Evolutionary conservation across 2,888 invertebrate species (phyloP), one percentile per base, ranked within the genome.

Genomic region (Nemapogon koenigi): DNA sequence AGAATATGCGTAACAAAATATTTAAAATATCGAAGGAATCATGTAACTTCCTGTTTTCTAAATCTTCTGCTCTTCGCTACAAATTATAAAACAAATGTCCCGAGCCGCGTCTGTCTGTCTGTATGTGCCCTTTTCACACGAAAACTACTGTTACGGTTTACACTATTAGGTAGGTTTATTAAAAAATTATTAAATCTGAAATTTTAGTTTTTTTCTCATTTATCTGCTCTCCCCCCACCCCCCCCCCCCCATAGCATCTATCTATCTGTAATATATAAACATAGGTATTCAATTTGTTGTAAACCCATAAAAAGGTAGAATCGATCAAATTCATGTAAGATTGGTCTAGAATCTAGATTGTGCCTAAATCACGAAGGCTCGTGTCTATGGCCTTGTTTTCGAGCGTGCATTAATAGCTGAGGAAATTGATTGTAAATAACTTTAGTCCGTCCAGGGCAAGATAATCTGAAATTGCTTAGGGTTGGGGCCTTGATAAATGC

Each of bases 361-460:
- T 26, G 16, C 15, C 26, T 16, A 15, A 26, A 15, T 26, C 16
- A 26, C 3, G 33, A 16, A 4, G 2, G 33, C 33, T 33, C 33
- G 33, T 33, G 33, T 33, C 28, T 3, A 16, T 14, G 22, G n/a
- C 36, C 33, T 36, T 41, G 36, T 41, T 41, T 36, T 33, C 38
- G 26, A 16, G 19, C 35, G 26, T 32, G 33, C 33, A 48, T 42
- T 56, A 57, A 55, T 55, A 53, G 55, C 36, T 41, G 39, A 52
- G 56, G 50, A 58, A 58, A 58, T 58, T 58, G 58, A 58, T 58
- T 55, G 57, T 57, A 57, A 58, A 58, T 56, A 58, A 53, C 51
- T 52, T 52, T 44, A 49, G 51, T 49, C 52, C 48, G 48, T 45
- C 25, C 25, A 35, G 45, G 35, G 46, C 49, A 52, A 51, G 55